Evolutionary conservation across 2,888 invertebrate genomes (phyloP), one percentile per base, ranked within the genome.

Genomic region (Lottia scabra): DNA sequence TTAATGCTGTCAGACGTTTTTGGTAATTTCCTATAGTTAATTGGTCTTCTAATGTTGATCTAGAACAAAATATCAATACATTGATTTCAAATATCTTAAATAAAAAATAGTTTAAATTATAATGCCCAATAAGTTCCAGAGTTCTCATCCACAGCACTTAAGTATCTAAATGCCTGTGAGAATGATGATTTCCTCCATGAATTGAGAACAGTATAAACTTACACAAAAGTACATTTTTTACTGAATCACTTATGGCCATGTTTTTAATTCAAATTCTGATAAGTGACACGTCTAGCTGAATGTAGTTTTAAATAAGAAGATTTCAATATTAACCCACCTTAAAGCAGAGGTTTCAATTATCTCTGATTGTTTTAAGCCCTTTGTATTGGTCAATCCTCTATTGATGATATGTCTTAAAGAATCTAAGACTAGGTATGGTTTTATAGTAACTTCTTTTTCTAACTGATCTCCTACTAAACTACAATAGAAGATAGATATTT

Each of bases 321-420:
- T 12, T 56, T 19, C 10, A 23, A n/a, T 19, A 56, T 56, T 23
- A 56, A 74, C 72, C 48, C 71, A 84, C 83, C 70, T 83, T 23
- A 79, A 56, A 1, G 70, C 26, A 13, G 75, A 67, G 19, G 82
- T 74, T 46, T 81, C 78, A 2, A 68, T 64, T 45, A 65, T 75
- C 48, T 84, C 81, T 12, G 69, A 74, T 44, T 77, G 76, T n/a
- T 70, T 75, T 10, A 78, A 67, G 12, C 72, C 75, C 1, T 68
- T 71, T 3, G 70, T 70, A 13, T 75, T 72, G 6, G 76, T 75
- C 19, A 83, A 73, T 1, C 83, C 82, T 19, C 78, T 68, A 65
- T 84, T 84, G 27, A 81, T 79, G 75, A 83, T 76, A 46, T 75
- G 78, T 12, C 83, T 75, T 8, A 81, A 68, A n/a, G 67, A 62